Percentiles rank a stretch among this genome's conserved stretches.
phyloP scores from a whole-genome alignment of 2,888 invertebrate genomes.

The Pelosia muscerda region DNA sequence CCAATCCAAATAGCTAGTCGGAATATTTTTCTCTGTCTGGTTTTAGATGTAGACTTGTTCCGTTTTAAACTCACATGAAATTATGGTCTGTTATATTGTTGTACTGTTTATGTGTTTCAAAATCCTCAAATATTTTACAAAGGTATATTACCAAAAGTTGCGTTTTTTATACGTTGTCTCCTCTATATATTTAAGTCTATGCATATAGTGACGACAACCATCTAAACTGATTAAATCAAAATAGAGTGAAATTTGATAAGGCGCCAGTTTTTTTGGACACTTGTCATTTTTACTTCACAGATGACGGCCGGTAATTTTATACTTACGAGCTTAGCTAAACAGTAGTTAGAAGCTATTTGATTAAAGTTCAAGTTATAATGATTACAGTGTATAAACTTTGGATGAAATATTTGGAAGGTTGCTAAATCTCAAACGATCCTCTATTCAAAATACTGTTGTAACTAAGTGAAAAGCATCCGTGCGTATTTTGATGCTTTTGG shows the following conservation, averaged over 20 bases:
- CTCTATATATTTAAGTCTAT: neutral
- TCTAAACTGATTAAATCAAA: neutral
- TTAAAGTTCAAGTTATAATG: neutral
- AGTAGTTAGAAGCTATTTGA: neutral
- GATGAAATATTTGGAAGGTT: neutral
- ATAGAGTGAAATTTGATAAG: neutral
- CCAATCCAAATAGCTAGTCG: too few species aligned
- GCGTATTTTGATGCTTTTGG: conserved; percentile 23
- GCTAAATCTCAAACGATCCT: neutral
- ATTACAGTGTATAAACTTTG: neutral
- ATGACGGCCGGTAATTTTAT: neutral
- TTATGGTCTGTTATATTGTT: too few species aligned
- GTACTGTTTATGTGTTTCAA: too few species aligned
- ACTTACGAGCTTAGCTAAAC: neutral
- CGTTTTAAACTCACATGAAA: too few species aligned
- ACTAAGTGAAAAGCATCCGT: conserved; percentile 31
- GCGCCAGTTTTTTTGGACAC: neutral
- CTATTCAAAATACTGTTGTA: conserved; percentile 14
- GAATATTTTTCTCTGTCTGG: too few species aligned
- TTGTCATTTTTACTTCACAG: neutral
- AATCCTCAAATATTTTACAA: too few species aligned
- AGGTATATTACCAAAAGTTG: too few species aligned
- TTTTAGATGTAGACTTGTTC: too few species aligned
- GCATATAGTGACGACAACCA: neutral
- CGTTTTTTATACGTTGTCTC: too few species aligned